Conservation (phyloP, 1,140 invertebrate genomes). For the Stegodyphus dumicola region DNA sequence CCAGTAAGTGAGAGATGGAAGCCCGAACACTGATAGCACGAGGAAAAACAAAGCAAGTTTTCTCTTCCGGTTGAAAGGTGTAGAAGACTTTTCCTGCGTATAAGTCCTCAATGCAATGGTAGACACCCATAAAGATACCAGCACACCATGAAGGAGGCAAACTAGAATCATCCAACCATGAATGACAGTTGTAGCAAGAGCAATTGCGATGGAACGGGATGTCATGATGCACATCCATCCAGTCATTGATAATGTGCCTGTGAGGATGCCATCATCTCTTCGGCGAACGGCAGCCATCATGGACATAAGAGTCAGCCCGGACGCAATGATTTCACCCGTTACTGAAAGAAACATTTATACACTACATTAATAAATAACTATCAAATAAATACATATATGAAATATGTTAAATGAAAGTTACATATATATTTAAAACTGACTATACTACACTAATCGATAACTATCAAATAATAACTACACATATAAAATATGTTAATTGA, state of each 20-base stretch:
- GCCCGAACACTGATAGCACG: slow-evolving; percentile 63
- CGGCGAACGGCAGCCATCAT: slow-evolving; percentile 63
- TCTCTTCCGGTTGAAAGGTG: slow-evolving; percentile 9
- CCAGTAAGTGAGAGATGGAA: slow-evolving; percentile 65
- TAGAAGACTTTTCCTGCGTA: slow-evolving; percentile 30
- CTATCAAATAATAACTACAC: too few species aligned
- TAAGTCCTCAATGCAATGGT: slow-evolving; percentile 50
- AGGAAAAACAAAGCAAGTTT: slow-evolving; percentile 45
- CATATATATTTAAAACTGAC: too few species aligned
- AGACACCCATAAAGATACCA: slow-evolving; percentile 62
- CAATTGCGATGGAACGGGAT: slow-evolving; percentile 62
- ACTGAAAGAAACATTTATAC: slow-evolving; percentile 37
- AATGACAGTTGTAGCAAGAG: slow-evolving; percentile 60
- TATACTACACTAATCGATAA: too few species aligned
- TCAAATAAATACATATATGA: too few species aligned
- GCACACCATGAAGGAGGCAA: slow-evolving; percentile 60
- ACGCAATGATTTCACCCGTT: slow-evolving; percentile 62
- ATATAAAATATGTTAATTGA: too few species aligned
- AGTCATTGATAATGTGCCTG: slow-evolving; percentile 61
- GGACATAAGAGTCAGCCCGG: slow-evolving; percentile 62
- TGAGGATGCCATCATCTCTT: slow-evolving; percentile 64
- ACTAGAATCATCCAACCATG: slow-evolving; percentile 55
- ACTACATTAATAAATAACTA: background rate
- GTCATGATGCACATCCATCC: slow-evolving; percentile 63
- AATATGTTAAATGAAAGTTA: too few species aligned